Conservation (phyloP, 2,797 vertebrate species). For the Xenopus petersii region DNA sequence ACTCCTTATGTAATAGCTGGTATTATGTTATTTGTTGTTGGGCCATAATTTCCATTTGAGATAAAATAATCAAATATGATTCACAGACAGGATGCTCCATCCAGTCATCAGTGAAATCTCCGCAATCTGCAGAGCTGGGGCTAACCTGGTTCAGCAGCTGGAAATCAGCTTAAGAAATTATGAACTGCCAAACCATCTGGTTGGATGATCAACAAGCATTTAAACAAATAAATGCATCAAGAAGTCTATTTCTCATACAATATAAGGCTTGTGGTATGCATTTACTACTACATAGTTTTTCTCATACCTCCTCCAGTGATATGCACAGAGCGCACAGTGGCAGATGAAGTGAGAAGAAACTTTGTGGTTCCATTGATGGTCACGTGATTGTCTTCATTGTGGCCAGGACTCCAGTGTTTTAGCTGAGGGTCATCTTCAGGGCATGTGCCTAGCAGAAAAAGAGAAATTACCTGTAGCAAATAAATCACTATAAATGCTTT, state of each 20-base stretch:
- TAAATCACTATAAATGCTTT: too few relatives aligned
- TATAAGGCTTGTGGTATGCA: conserved; percentile 2
- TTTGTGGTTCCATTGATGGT: conserved; percentile 71
- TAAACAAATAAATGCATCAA: conserved; percentile 27
- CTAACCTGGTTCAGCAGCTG: conserved; percentile 18
- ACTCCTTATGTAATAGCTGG: too few relatives aligned
- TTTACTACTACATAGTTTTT: conserved; percentile 4
- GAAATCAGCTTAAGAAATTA: conserved; percentile 25
- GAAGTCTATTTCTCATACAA: background rate
- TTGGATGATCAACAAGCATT: conserved; percentile 23
- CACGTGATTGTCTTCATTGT: conserved; percentile 67
- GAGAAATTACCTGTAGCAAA: background rate
- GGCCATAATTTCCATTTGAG: too few relatives aligned
- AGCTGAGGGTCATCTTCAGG: conserved; percentile 81
- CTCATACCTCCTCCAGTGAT: conserved; percentile 79
- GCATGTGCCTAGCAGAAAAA: conserved; percentile 59
- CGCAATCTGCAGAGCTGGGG: conserved; percentile 17
- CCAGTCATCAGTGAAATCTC: background rate
- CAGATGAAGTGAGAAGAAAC: conserved; percentile 81
- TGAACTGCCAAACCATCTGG: conserved; percentile 16
- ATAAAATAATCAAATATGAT: background rate
- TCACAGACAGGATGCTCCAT: background rate
- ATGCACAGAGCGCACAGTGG: conserved; percentile 84
- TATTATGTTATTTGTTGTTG: too few relatives aligned
- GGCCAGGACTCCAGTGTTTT: conserved; percentile 82